Conservation (phyloP, 2,888 invertebrate species). For the Drosophila pseudotakahashii region DNA sequence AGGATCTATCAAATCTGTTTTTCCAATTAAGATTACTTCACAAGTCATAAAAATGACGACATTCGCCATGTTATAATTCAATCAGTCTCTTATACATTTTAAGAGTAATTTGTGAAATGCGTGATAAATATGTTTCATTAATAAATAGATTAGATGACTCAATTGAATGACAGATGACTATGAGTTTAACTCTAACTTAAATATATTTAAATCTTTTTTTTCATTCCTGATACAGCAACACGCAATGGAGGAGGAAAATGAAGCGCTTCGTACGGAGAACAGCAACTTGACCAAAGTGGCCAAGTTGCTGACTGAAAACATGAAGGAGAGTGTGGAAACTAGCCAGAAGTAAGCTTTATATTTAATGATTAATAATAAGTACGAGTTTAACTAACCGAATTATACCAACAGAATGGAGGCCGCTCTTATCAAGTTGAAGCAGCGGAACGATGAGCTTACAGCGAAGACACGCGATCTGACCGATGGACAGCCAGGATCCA, state of each 20-base stretch:
- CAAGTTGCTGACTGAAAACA: constrained; percentile 83
- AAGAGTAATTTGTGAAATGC: not conserved
- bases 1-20: too few relatives aligned
- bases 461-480: constrained; percentile 76
- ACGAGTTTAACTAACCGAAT: not conserved
- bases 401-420: constrained; percentile 81
- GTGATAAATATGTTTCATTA: not conserved
- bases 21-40: too few relatives aligned
- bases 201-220: too few relatives aligned
- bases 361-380: not conserved
- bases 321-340: constrained; percentile 84
- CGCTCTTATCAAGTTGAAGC: constrained; percentile 82
- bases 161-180: not conserved
- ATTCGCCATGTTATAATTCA: too few relatives aligned
- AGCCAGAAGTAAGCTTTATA: constrained; percentile 81
- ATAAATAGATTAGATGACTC: not conserved
- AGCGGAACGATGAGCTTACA: constrained; percentile 83
- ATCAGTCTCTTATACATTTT: too few relatives aligned
- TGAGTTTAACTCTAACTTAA: not conserved
- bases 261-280: constrained; percentile 82
- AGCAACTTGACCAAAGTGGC: constrained; percentile 83
- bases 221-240: constrained; percentile 78
- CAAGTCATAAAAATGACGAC: too few relatives aligned
- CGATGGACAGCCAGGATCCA: constrained; percentile 74
- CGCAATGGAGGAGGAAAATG: constrained; percentile 83